Conservation (phyloP, 2,113 vertebrate genomes). For the Empidonax alnorum region DNA sequence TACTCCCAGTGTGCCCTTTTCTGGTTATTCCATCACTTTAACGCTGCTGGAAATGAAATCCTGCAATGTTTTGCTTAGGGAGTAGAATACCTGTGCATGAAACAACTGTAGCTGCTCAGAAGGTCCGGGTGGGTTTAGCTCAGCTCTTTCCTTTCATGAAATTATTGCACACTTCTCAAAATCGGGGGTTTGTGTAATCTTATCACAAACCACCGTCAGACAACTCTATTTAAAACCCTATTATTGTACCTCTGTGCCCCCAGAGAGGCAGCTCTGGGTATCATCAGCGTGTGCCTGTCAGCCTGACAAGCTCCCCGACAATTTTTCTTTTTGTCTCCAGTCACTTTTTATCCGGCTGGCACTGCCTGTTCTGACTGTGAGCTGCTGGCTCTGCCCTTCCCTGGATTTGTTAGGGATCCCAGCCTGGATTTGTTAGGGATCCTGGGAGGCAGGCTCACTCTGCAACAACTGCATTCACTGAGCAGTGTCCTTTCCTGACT, state of each 20-base stretch:
- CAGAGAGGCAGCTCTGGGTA: neutral
- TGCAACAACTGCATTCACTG: neutral
- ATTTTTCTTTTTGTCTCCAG: neutral
- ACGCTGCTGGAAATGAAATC: neutral
- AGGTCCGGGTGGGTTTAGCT: neutral
- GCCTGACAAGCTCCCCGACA: neutral
- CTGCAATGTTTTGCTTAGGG: neutral
- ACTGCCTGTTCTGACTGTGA: neutral
- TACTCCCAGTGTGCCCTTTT: neutral
- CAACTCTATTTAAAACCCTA: rapidly evolving
- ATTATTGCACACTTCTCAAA: neutral
- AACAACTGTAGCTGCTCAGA: neutral
- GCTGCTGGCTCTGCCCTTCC: neutral
- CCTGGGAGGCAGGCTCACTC: neutral
- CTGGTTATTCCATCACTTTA: neutral
- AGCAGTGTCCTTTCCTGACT: neutral
- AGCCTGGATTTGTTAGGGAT: too few relatives aligned
- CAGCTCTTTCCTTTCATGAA: neutral
- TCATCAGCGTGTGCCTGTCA: neutral
- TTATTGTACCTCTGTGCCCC: neutral
- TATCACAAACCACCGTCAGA: neutral
- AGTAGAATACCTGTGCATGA: neutral
- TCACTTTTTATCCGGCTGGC: neutral
- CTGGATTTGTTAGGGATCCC: neutral
- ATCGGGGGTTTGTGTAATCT: neutral